Conservation (phyloP, 1,140 invertebrate genomes). For the Heliconius melpomene region DNA sequence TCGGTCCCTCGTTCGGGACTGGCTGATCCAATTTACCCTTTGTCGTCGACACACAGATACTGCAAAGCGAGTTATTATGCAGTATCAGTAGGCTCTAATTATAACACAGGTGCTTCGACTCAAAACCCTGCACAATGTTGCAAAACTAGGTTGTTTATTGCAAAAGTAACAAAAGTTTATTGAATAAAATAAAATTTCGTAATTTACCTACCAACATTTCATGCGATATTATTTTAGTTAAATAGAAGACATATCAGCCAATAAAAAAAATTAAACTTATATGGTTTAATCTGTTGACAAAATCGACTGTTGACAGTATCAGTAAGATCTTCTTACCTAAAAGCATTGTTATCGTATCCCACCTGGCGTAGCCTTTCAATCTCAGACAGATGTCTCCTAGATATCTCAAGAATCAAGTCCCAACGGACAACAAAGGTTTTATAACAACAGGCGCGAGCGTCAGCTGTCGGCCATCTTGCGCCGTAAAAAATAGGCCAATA, state of each 20-base stretch:
- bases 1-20: not conserved
- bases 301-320: conserved; percentile 2
- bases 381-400: conserved; percentile 59
- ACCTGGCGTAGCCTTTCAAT: conserved; percentile 62
- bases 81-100: conserved; percentile 42
- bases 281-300: conserved; percentile 4
- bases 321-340: not conserved
- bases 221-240: not conserved
- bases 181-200: not conserved
- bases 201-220: not conserved
- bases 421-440: conserved; percentile 58
- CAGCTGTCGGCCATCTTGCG: conserved; percentile 75
- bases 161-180: not conserved
- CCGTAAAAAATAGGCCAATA: conserved; percentile 79
- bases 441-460: conserved; percentile 57
- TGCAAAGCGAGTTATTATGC: conserved; percentile 34
- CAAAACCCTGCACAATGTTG: conserved; percentile 42
- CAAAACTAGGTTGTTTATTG: conserved; percentile 29
- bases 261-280: not conserved
- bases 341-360: conserved; percentile 40
- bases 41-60: conserved; percentile 35
- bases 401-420: conserved; percentile 45
- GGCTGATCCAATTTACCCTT: conserved; percentile 42
- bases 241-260: not conserved
- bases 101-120: conserved; percentile 43